Conservation (phyloP, 2,113 vertebrate genomes). For the Gasterosteus nipponicus region DNA sequence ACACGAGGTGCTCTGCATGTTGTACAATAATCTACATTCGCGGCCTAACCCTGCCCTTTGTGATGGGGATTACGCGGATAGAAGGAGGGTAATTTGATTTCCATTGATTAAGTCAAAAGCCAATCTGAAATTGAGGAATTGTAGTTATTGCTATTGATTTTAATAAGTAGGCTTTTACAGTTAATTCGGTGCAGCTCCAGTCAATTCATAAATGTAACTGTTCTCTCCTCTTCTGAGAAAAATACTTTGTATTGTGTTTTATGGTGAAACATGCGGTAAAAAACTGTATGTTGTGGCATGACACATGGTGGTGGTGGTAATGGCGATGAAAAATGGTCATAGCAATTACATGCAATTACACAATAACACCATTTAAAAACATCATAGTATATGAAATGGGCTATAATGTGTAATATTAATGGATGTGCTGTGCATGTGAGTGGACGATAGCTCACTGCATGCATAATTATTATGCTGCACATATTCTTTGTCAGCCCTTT, state of each 20-base stretch:
- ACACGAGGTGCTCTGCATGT: conserved; percentile 48
- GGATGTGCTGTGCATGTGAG: conserved; percentile 4
- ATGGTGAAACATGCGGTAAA: conserved; percentile 36
- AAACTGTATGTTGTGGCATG: background rate
- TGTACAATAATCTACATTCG: conserved; percentile 63
- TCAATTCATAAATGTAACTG: conserved; percentile 63
- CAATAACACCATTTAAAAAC: conserved; percentile 24
- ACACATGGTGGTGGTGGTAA: background rate
- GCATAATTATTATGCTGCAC: conserved; percentile 21
- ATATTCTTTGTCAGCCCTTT: conserved; percentile 32
- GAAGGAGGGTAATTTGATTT: conserved; percentile 81
- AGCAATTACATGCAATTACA: conserved; percentile 21
- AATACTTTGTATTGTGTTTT: conserved; percentile 14
- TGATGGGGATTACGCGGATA: conserved; percentile 72
- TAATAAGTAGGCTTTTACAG: conserved; percentile 85
- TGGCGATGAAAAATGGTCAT: background rate
- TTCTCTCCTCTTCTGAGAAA: conserved; percentile 29
- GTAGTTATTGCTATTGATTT: conserved; percentile 87
- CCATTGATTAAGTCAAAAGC: conserved; percentile 80
- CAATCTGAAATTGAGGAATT: conserved; percentile 80
- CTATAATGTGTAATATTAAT: conserved; percentile 29
- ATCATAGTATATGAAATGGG: conserved; percentile 8
- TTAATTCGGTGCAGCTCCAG: conserved; percentile 72
- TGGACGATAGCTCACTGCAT: conserved; percentile 15
- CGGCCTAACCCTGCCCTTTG: conserved; percentile 59